A percentile compares a stretch with the other conserved stretches of the same genome.
These are phyloP conservation scores for Zosterops japonicus DNA, from an alignment of 2,113 vertebrate species.

Conservation along the genomic window DNA sequence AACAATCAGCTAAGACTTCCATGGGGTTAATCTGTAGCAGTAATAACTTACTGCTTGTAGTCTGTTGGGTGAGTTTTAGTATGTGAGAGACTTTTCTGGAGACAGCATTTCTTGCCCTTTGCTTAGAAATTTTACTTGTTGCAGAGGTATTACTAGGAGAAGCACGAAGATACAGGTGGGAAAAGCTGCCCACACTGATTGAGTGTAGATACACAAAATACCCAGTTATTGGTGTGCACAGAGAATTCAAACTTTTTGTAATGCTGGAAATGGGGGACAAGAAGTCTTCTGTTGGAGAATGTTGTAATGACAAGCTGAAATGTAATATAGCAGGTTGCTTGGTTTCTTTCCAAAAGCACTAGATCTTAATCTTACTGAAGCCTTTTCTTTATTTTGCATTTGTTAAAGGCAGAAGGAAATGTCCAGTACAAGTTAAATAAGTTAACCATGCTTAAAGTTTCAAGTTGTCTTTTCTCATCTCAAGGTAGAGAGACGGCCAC, in stretches of 20 bases:
- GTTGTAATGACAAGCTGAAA: background rate
- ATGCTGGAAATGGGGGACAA: background rate
- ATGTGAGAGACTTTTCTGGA: fast-evolving
- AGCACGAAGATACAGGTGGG: background rate
- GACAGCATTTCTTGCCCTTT: background rate
- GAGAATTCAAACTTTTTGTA: background rate
- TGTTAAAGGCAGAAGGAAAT: background rate
- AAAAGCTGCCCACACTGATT: background rate
- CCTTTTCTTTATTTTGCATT: background rate
- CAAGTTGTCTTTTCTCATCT: background rate
- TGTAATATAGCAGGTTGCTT: background rate
- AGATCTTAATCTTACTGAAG: background rate
- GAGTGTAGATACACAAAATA: background rate
- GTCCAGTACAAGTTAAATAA: background rate
- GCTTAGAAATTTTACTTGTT: background rate
- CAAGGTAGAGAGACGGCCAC: background rate
- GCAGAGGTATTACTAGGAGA: background rate
- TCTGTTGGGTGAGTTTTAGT: background rate
- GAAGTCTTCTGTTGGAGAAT: background rate
- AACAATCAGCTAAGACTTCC: background rate
- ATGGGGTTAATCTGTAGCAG: background rate
- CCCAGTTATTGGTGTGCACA: background rate
- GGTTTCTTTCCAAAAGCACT: background rate
- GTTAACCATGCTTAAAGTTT: background rate
- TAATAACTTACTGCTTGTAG: background rate